These are phyloP conservation scores for Limnephilus rhombicus DNA, from an alignment of 2,888 invertebrate species.

Conservation along the genomic window DNA sequence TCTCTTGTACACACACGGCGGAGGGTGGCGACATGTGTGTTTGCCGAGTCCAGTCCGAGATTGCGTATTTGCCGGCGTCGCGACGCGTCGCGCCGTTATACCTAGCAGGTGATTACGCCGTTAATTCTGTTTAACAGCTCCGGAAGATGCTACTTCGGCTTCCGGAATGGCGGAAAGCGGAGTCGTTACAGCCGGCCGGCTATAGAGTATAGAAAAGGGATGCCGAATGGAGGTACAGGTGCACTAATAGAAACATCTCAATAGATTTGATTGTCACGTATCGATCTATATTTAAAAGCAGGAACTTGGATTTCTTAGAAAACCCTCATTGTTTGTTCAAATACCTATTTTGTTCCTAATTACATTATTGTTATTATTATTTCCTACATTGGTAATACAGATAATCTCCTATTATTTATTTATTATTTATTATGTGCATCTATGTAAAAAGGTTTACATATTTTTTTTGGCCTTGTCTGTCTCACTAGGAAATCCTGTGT, in stretches of 20 bases:
- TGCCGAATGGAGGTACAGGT: not conserved
- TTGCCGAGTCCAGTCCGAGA: not conserved
- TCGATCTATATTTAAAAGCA: no score
- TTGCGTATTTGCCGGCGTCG: not conserved
- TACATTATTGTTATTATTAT: no score
- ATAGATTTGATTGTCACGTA: not conserved
- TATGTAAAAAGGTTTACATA: no score
- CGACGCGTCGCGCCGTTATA: not conserved
- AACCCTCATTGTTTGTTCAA: no score
- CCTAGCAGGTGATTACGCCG: constrained; percentile 34
- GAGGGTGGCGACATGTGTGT: not conserved
- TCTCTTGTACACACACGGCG: not conserved
- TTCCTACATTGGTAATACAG: no score
- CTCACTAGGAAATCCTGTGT: no score
- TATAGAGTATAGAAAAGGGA: not conserved
- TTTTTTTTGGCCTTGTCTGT: no score
- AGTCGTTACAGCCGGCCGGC: not conserved
- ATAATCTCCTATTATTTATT: no score
- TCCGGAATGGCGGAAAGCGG: not conserved
- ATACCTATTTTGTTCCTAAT: no score
- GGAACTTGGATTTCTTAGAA: no score
- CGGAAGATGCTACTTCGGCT: constrained; percentile 32
- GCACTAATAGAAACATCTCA: not conserved
- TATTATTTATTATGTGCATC: no score
- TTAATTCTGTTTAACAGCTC: constrained; percentile 45